Base-by-base conservation (phyloP, 2,113 vertebrate genomes). In the Peromyscus polionotus region DNA sequence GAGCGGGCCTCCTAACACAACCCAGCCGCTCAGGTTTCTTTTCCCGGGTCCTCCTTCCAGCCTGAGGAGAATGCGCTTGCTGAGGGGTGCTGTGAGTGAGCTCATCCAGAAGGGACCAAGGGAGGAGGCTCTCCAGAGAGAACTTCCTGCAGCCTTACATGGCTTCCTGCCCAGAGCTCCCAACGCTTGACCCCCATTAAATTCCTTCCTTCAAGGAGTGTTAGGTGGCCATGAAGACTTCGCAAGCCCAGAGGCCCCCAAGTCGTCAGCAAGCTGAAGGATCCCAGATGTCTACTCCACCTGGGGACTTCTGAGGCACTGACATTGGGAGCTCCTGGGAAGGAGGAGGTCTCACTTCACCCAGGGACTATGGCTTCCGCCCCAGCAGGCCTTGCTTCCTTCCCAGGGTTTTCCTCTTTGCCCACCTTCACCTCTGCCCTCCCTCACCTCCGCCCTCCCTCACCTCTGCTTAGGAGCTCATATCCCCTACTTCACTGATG, bases 131-230 rank as follows among this genome's bases (percentile, higher is more conserved):
- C 94, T 81, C 88, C 70, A 92, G 81, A 76, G 75, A 95, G 72
- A 6, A 84, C 90, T 96, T 96, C 95, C 93, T 97, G 96, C 51
- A 72, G 75, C 57, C 76, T 95, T 63, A 59, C 42, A 92, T 45
- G 83, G 59, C 94, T 97, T 96, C 88, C 96, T 93, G 91, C 75
- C 19, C 91, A 68, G 72, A 75, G 91, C 93, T 83, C 84, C 91
- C 73, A 79, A 76, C 91, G 91, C 93, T 98, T 97, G 97, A 96
- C 91, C 91, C n/a, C 91, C 86, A 76, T 97, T 97, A 92, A 93
- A 88, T 95, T n/a, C 76, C 84, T 83, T 97, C 81, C 81, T 97
- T 93, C 76, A 70, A 54, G 83, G 85, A 85, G 95, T 90, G 36
- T 39, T 88, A 48, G 97, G 94, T 92, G 94, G 92, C 79, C 93